Conservation (phyloP, 2,113 vertebrate species). For the Gambusia holbrooki region DNA sequence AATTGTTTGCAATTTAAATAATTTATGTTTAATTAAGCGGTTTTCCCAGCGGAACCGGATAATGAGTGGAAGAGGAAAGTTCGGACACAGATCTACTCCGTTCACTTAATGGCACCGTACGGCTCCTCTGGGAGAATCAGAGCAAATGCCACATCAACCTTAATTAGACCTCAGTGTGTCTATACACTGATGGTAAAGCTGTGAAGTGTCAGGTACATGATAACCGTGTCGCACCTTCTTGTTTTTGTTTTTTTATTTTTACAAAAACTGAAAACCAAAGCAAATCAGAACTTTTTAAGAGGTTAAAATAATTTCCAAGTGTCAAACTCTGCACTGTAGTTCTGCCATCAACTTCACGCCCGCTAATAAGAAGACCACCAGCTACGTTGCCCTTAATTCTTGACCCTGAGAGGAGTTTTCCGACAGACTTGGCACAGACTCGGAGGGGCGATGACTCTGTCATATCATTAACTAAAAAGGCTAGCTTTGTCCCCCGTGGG, state of each 20-base stretch:
- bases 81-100: neutral
- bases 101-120: neutral
- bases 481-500: neutral
- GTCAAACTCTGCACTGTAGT: neutral
- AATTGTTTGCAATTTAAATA: neutral
- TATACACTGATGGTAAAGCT: neutral
- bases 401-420: slow-evolving; percentile 16
- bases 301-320: neutral
- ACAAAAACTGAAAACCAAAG: neutral
- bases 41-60: neutral
- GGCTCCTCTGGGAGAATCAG: neutral
- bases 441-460: slow-evolving; percentile 12
- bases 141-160: neutral
- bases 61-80: neutral
- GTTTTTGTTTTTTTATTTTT: neutral
- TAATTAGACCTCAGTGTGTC: neutral
- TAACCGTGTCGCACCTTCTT: no score
- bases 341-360: neutral
- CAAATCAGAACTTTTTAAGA: neutral
- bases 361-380: neutral
- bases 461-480: slow-evolving; percentile 13
- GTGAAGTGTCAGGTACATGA: neutral
- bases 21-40: neutral
- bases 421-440: slow-evolving; percentile 11
- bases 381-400: slow-evolving; percentile 7